Evolutionary conservation across 2,888 invertebrate species (phyloP).

Genomic region (Ormyrus labotus): DNA sequence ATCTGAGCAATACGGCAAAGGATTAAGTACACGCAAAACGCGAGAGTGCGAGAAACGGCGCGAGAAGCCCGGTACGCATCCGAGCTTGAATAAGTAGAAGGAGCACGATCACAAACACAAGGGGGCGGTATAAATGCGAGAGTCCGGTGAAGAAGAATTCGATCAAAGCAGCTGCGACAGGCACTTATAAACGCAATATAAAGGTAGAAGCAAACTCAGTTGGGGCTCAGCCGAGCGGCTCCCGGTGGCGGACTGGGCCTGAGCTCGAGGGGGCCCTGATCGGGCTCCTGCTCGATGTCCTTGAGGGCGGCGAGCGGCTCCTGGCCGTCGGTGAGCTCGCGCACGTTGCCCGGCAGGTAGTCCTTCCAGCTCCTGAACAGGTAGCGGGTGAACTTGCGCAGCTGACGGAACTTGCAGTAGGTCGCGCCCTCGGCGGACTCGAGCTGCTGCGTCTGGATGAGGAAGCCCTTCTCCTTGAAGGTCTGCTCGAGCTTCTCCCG

Average conservation of each 20-base stretch:
- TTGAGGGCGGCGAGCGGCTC: slow-evolving; percentile 37
- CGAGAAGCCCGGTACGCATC: too few species aligned
- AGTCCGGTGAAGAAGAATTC: too few species aligned
- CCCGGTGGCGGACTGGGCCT: slow-evolving; percentile 19
- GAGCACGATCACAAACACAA: slow-evolving; percentile 12
- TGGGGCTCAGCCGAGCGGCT: slow-evolving; percentile 7
- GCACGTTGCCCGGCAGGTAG: slow-evolving; percentile 88
- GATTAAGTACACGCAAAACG: slow-evolving; percentile 16
- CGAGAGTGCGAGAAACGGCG: slow-evolving; percentile 2
- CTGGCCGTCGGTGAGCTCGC: slow-evolving; percentile 63
- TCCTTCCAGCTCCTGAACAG: slow-evolving; percentile 95
- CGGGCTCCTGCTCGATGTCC: slow-evolving; percentile 32
- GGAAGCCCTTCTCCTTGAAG: slow-evolving; percentile 93
- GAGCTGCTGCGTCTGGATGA: slow-evolving; percentile 94
- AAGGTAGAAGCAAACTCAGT: slow-evolving; percentile 1
- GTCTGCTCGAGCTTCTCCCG: slow-evolving; percentile 93
- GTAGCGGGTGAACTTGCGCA: slow-evolving; percentile 93
- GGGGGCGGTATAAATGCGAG: slow-evolving; percentile 39
- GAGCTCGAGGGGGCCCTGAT: not conserved
- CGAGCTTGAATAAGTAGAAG: not conserved
- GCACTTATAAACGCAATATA: too few species aligned
- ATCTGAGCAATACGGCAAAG: not conserved
- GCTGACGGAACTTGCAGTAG: slow-evolving; percentile 93
- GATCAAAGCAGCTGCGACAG: too few species aligned
- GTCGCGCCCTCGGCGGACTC: slow-evolving; percentile 96